A percentile compares a stretch with the other conserved stretches of the same genome.
These are phyloP conservation scores for Brachyrhaphis roseni DNA, from an alignment of 2,797 vertebrate species.

Conservation along the genomic window DNA sequence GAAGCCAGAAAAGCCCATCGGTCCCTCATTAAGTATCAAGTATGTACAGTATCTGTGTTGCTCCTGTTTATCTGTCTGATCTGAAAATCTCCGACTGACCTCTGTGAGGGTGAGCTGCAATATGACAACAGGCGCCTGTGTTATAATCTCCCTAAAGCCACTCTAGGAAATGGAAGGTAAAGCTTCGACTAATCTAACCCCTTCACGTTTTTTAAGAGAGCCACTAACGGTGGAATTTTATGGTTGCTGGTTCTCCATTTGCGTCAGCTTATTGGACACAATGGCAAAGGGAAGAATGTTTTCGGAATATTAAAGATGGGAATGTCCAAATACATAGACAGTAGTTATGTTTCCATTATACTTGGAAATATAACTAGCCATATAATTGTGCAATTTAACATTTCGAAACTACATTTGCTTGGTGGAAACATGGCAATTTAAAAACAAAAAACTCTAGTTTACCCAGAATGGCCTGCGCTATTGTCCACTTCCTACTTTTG, in stretches of 20 bases:
- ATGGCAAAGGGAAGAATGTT: not conserved
- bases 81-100: not conserved
- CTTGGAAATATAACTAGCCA: no score
- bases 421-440: no score
- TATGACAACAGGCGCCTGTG: not conserved
- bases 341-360: no score
- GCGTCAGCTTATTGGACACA: not conserved
- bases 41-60: constrained; percentile 32
- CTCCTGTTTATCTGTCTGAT: not conserved
- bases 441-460: no score
- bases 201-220: not conserved
- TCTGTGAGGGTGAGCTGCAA: constrained; percentile 1
- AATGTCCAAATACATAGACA: not conserved
- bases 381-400: no score
- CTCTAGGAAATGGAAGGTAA: not conserved
- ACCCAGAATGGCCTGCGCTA: no score
- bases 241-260: not conserved
- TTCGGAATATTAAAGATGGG: not conserved
- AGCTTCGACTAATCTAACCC: not conserved
- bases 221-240: not conserved
- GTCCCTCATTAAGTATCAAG: constrained; percentile 78
- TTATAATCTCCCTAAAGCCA: not conserved
- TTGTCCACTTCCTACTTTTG: no score
- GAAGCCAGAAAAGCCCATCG: constrained; percentile 88
- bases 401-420: no score